These are phyloP conservation scores for Cichladusa arquata DNA, from an alignment of 2,113 vertebrate species.

Conservation along the genomic window DNA sequence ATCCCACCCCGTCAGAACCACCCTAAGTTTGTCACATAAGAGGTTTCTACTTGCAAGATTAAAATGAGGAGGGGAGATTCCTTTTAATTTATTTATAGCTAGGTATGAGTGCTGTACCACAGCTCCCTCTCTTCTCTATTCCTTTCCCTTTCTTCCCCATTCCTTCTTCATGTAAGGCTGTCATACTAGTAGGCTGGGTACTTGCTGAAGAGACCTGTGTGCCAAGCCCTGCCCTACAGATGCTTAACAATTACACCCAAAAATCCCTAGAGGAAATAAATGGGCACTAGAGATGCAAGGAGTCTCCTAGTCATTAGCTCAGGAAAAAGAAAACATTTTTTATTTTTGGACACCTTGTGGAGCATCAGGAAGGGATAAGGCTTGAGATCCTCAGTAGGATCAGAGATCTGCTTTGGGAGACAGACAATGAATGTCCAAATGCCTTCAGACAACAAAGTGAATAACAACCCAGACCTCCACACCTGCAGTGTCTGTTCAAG, in stretches of 20 bases:
- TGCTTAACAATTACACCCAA: not conserved
- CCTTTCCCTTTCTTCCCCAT: not conserved
- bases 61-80: not conserved
- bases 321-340: not conserved
- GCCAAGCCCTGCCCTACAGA: not conserved
- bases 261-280: not conserved
- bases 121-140: not conserved
- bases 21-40: accelerated
- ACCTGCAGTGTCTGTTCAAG: not conserved
- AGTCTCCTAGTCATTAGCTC: not conserved
- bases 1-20: not conserved
- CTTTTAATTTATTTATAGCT: not conserved
- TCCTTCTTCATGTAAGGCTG: not conserved
- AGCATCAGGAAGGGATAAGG: not conserved
- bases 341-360: not conserved
- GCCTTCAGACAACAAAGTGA: not conserved
- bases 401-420: not conserved
- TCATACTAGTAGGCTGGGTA: not conserved
- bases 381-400: not conserved
- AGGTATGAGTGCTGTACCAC: not conserved
- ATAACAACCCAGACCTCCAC: not conserved
- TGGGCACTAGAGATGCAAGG: not conserved
- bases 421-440: not conserved
- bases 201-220: not conserved
- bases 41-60: not conserved